phyloP scores from a whole-genome alignment of 2,113 vertebrate genomes.

The Bubo scandiacus region DNA sequence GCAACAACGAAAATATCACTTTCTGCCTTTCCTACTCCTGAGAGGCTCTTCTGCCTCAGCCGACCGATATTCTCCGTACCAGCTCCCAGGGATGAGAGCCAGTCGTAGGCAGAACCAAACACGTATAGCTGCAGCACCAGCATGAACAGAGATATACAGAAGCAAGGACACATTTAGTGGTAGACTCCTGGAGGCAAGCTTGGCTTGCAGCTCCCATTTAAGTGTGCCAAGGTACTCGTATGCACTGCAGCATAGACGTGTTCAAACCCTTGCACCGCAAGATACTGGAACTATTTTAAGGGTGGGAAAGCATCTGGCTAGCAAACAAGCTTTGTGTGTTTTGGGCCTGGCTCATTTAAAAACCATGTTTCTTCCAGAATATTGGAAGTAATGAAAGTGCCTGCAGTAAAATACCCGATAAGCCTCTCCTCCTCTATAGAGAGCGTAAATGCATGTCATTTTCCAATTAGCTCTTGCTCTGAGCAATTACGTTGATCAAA shows the following conservation, averaged over 20 bases:
- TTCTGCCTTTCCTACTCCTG: neutral
- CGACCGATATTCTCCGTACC: accelerated
- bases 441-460: slow-evolving; percentile 41
- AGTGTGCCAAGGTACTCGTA: neutral
- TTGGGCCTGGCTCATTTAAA: neutral
- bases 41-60: neutral
- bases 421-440: slow-evolving; percentile 8
- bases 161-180: neutral
- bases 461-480: slow-evolving; percentile 67
- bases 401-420: slow-evolving; percentile 45
- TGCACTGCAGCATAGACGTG: neutral
- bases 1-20: neutral
- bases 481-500: slow-evolving; percentile 68
- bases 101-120: neutral
- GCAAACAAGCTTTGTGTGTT: neutral
- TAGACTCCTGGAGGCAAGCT: neutral
- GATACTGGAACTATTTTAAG: slow-evolving; percentile 1
- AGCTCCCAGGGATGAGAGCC: neutral
- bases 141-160: neutral
- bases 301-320: neutral
- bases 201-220: neutral
- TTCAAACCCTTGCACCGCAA: neutral
- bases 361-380: neutral
- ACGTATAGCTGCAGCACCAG: neutral
- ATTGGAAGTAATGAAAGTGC: slow-evolving; percentile 37